Base-by-base conservation (phyloP, 2,888 invertebrate species). In the Caenorhabditis panamensis region DNA sequence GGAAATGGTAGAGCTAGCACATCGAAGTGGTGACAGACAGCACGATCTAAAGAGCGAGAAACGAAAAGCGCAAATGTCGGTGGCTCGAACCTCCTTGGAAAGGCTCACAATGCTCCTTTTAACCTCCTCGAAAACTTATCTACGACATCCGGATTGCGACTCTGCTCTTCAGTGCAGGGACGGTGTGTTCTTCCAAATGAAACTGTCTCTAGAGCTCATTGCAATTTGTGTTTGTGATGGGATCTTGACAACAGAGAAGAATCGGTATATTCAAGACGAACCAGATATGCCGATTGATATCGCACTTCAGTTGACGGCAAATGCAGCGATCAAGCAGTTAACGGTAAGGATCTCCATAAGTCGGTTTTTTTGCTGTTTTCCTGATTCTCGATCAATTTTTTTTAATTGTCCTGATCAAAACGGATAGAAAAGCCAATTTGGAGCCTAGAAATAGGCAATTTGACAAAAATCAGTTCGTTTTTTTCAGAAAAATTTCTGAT, bases 1-100 rank as follows among this genome's bases (percentile, higher is more conserved):
- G 24, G 97, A 98, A 92, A 98, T 99, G 97, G 97, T 99, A 84
- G 97, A 98, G 92, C 93, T 99, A 87, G 97, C 98, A 26, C 95
- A 97, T 91, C 93, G 97, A 79, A 96, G 96, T 22, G 96, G 94
- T 18, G 94, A 94, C 90, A 92, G 94, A 88, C 94, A 94, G 91
- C 89, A 93, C 91, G 93, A 93, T 86, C 82, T 93, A 80, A 93
- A 93, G 88, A 97, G 97, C 92, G 98, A 98, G 92, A 93, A 96
- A 88, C 93, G 97, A 87, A 93, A 96, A 89, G 96, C 98, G 16
- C 97, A 98, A 93, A 97, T 99, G 94, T 95, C 95, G 11, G 96
- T 96, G 26, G 97, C 98, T 0, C 93, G 98, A 86, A 95, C 96
- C 90, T 95, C 97, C 2, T 78, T 90, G 36, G 90, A 78, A 93